Percentiles rank a stretch among this genome's conserved stretches.
phyloP scores from a whole-genome alignment of 2,888 invertebrate species.

The Sinotaia quadrata region DNA sequence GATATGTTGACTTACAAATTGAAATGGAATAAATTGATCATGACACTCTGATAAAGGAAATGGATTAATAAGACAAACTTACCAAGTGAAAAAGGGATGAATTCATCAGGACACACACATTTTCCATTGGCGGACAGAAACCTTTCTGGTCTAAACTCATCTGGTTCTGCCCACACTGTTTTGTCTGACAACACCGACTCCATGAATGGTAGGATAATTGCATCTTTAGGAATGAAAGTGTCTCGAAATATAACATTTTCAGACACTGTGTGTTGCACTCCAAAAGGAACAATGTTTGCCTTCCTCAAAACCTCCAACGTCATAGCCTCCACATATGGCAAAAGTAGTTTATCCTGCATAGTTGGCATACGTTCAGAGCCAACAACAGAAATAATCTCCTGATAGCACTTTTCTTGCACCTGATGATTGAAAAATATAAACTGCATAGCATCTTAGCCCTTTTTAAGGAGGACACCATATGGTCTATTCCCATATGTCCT shows the following conservation, averaged over 20 bases:
- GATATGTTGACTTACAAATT: too few relatives aligned
- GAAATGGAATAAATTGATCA: too few relatives aligned
- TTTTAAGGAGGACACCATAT: not conserved
- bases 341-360: conserved; percentile 37
- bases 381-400: conserved; percentile 63
- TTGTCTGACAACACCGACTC: conserved; percentile 49
- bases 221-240: conserved; percentile 56
- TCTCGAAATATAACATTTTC: conserved; percentile 53
- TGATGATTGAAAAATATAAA: not conserved
- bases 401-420: conserved; percentile 36
- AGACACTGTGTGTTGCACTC: conserved; percentile 43
- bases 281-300: conserved; percentile 47
- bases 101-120: conserved; percentile 25
- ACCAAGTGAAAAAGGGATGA: conserved; percentile 44
- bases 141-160: conserved; percentile 51
- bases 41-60: too few relatives aligned
- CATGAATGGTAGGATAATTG: conserved; percentile 47
- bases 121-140: conserved; percentile 45
- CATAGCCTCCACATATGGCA: conserved; percentile 54
- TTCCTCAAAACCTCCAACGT: conserved; percentile 53
- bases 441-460: not conserved
- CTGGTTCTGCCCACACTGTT: conserved; percentile 45
- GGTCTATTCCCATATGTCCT: not conserved
- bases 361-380: conserved; percentile 48
- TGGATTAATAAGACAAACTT: too few relatives aligned